Base-by-base conservation (phyloP, 2,888 invertebrate genomes). In the Laspeyria flexula region DNA sequence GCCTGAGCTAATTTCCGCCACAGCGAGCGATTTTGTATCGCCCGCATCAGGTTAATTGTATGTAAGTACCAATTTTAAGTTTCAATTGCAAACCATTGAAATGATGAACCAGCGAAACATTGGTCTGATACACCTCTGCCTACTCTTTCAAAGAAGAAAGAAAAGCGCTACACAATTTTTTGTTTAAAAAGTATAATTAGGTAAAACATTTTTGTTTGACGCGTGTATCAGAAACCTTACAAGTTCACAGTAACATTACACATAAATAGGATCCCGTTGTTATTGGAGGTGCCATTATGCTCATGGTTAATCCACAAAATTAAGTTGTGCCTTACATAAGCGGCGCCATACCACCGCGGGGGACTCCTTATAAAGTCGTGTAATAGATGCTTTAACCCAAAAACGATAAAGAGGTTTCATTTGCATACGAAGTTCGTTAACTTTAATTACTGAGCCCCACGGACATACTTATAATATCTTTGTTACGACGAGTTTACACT, bases 401-500 rank as follows among this genome's bases (percentile, higher is more conserved):
- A 84, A 84, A 81, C 84, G 81, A 82, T 83, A 80, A 82, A 79
- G 81, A 75, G 73, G 63, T 65, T 75, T 78, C 72, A 67, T 84
- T 83, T 83, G 81, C 83, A 85, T 84, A 75, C 73, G 61, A 76
- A 81, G 73, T 82, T 79, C 79, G 79, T 83, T 81, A 82, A 76
- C 73, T 79, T 82, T 83, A 83, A 83, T 85, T 83, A 84, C 74
- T 60, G 65, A 68, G 55, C 73, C 77, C 75, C 65, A 60, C 67
- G 75, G 79, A 75, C 76, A 70, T 65, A 74, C 71, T 71, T 72
- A 72, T 73, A 73, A 78, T 73, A 77, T 77, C 68, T 73, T 72
- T 71, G 68, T 76, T 65, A 67, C 63, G 57, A 54, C 11, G 43
- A 62, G 45, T 60, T 57, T 55, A 41, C 43, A 45, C 52, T 64